Evolutionary conservation across 2,888 invertebrate species (phyloP).

Genomic region (Empis stercorea): DNA sequence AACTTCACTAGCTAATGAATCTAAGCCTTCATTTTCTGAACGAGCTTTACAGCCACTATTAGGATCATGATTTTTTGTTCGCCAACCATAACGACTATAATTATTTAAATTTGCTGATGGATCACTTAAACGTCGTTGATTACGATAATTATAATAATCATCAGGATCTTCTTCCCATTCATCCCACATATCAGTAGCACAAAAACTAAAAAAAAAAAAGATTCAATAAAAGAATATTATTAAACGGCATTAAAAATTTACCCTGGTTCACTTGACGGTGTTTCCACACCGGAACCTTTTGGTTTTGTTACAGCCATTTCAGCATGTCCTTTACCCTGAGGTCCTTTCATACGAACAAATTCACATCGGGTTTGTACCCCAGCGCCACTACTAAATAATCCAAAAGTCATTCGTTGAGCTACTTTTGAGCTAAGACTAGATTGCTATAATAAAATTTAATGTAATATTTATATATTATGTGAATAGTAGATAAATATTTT

Average conservation of each 20-base stretch:
- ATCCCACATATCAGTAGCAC: constrained; percentile 80
- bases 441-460: constrained; percentile 43
- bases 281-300: constrained; percentile 84
- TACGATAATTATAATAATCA: constrained; percentile 67
- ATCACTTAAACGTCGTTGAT: constrained; percentile 72
- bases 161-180: constrained; percentile 83
- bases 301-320: constrained; percentile 96
- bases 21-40: constrained; percentile 86
- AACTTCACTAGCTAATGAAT: constrained; percentile 68
- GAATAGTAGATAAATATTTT: background rate
- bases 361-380: constrained; percentile 74
- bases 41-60: constrained; percentile 60
- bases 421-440: constrained; percentile 87
- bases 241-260: too few relatives aligned
- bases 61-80: constrained; percentile 44
- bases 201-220: constrained; percentile 36
- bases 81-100: constrained; percentile 73
- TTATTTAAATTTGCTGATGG: constrained; percentile 82
- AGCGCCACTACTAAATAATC: constrained; percentile 63
- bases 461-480: background rate
- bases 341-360: constrained; percentile 97
- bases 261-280: constrained; percentile 85
- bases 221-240: too few relatives aligned
- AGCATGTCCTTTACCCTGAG: constrained; percentile 89
- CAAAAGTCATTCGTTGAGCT: constrained; percentile 92